Conservation (phyloP, 1,140 invertebrate species). For the Euwallacea fornicatus region DNA sequence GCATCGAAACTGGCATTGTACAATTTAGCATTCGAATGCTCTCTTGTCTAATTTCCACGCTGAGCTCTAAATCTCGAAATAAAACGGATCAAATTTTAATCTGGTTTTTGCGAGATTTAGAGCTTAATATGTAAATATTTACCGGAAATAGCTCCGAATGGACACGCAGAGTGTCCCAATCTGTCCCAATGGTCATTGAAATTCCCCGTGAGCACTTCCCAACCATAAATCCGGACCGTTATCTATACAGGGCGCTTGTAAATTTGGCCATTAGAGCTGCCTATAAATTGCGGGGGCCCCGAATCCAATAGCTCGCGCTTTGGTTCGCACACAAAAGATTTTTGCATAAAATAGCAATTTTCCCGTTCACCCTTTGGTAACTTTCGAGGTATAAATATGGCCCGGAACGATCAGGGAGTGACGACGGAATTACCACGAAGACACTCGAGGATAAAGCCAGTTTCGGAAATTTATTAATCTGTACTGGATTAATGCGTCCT, state of each 20-base stretch:
- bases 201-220: not conserved
- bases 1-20: too few species aligned
- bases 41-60: too few species aligned
- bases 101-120: too few species aligned
- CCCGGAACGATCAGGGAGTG: slow-evolving; percentile 18
- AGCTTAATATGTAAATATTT: too few species aligned
- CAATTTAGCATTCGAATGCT: too few species aligned
- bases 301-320: slow-evolving; percentile 23
- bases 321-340: slow-evolving; percentile 30
- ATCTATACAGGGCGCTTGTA: slow-evolving; percentile 21
- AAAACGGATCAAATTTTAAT: too few species aligned
- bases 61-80: too few species aligned
- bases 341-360: slow-evolving; percentile 33
- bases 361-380: slow-evolving; percentile 24
- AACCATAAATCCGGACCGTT: slow-evolving; percentile 10
- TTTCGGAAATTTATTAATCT: slow-evolving; percentile 30
- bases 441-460: slow-evolving; percentile 22
- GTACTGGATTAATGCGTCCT: not conserved
- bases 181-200: not conserved
- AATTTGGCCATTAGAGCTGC: slow-evolving; percentile 15
- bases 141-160: too few species aligned
- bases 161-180: too few species aligned
- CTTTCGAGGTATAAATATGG: slow-evolving; percentile 23
- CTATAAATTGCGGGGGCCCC: slow-evolving; percentile 15
- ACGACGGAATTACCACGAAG: slow-evolving; percentile 33